Evolutionary conservation across 2,113 vertebrate species (phyloP).

Genomic region (Ptyas mucosa): DNA sequence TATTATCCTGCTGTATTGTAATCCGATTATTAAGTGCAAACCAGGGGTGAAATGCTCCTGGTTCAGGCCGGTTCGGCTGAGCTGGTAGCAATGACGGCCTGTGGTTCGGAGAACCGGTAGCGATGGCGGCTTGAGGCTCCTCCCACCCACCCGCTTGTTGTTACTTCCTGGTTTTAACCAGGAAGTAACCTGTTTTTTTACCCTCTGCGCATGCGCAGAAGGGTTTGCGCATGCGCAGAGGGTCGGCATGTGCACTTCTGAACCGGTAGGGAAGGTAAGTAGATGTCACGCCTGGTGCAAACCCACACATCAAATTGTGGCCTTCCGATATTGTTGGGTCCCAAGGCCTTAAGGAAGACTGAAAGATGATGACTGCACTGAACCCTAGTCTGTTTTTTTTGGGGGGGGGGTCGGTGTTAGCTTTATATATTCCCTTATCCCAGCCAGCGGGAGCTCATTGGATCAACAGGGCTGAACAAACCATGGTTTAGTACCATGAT

Average conservation of each 20-base stretch:
- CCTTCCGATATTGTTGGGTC: neutral
- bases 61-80: too few species aligned
- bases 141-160: accelerated
- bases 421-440: neutral
- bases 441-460: neutral
- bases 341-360: neutral
- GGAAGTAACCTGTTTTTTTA: too few species aligned
- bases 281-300: neutral
- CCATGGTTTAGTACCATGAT: neutral
- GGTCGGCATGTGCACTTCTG: too few species aligned
- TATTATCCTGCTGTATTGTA: neutral
- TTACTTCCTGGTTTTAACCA: too few species aligned
- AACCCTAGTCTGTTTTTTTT: neutral
- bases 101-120: too few species aligned
- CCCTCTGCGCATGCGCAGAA: too few species aligned
- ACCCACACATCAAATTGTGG: neutral
- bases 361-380: neutral
- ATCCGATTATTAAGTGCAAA: neutral
- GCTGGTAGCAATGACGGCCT: too few species aligned
- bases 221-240: too few species aligned
- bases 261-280: too few species aligned
- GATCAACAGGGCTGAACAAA: neutral
- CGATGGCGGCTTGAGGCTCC: too few species aligned
- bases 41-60: too few species aligned
- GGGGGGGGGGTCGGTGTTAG: neutral